Evolutionary conservation across 2,797 vertebrate genomes (phyloP), one percentile per base, ranked within the genome.

Genomic region (Alosa sapidissima): DNA sequence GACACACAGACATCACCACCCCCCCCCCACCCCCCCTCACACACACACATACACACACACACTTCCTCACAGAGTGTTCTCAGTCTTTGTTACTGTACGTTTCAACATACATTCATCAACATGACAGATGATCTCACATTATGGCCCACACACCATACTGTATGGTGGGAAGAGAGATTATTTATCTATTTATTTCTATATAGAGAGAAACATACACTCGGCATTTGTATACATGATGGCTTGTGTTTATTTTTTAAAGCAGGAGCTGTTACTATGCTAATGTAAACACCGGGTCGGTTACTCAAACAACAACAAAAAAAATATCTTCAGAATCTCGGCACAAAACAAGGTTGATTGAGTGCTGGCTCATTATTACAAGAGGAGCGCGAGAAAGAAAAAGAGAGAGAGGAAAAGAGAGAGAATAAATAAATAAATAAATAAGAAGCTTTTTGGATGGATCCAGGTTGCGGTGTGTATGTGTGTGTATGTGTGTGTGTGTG

Each of bases 1-100:
- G 88, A 91, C 88, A 89, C 68, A 83, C 88, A 90, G 83, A 91
- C 90, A 45, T 90, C n/a, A 28, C 62, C 33, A 14, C 33, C 33
- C 28, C 28, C 33, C 28, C 33, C 36, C 33, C 33, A 28, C 28
- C 33, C 28, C 36, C 65, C 2, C 65, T 13, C 33, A 62, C 60
- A 62, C 60, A 65, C 65, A 72, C 65, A 72, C 65, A 72, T 28
- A 72, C 65, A 72, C 65, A 72, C 72, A 47, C 36, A 78, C 41
- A 78, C 36, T 45, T 72, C 45, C 36, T 5, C 72, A 78, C 72
- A 75, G 3, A 75, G 16, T 19, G 41, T 45, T 13, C 72, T 14
- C 65, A 19, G 19, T 78, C 72, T 78, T 78, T 47, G 72, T 78
- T 78, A 78, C 72, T 78, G 72, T 78, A 78, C 33, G 14, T 75